Conservation (phyloP, 2,113 vertebrate species). For the Neodontobutis hainanensis region DNA sequence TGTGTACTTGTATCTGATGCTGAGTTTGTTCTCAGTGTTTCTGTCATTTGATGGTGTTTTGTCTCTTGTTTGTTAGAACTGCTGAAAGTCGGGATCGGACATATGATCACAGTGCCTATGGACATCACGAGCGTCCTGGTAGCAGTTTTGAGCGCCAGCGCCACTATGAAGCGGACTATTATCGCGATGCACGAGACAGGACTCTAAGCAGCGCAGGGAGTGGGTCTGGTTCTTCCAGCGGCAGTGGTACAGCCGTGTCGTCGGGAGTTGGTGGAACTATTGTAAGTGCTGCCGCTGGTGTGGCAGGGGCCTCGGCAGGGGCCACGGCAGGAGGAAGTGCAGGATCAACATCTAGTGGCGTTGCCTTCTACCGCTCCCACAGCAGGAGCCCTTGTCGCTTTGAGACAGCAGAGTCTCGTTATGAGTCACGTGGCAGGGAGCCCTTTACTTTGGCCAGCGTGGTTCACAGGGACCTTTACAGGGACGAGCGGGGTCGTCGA, state of each 20-base stretch:
- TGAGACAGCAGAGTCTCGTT: slow-evolving; percentile 93
- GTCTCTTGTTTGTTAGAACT: slow-evolving; percentile 83
- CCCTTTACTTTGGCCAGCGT: slow-evolving; percentile 95
- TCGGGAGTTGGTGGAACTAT: slow-evolving; percentile 81
- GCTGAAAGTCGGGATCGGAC: slow-evolving; percentile 95
- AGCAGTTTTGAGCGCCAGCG: slow-evolving; percentile 94
- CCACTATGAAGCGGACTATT: slow-evolving; percentile 99
- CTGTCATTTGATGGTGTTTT: slow-evolving; percentile 53
- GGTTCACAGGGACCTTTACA: slow-evolving; percentile 97
- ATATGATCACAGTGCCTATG: slow-evolving; percentile 98
- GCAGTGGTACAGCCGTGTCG: slow-evolving; percentile 68
- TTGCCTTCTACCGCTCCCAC: slow-evolving; percentile 93
- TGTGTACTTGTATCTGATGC: slow-evolving; percentile 28
- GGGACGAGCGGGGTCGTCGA: slow-evolving; percentile 90
- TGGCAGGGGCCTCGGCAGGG: slow-evolving; percentile 74
- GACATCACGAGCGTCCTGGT: slow-evolving; percentile 97
- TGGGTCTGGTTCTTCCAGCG: slow-evolving; percentile 59
- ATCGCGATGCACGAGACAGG: slow-evolving; percentile 92
- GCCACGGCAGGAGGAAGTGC: slow-evolving; percentile 59
- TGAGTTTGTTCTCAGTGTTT: slow-evolving; percentile 5
- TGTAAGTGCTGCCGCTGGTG: slow-evolving; percentile 73
- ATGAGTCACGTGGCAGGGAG: slow-evolving; percentile 92
- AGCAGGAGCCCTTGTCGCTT: slow-evolving; percentile 96
- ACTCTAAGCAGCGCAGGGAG: slow-evolving; percentile 82
- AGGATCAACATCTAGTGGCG: slow-evolving; percentile 67